A percentile compares a stretch with the other conserved stretches of the same genome.
These are phyloP conservation scores for Cotesia vestalis DNA, from an alignment of 1,140 invertebrate genomes.

Conservation along the genomic window DNA sequence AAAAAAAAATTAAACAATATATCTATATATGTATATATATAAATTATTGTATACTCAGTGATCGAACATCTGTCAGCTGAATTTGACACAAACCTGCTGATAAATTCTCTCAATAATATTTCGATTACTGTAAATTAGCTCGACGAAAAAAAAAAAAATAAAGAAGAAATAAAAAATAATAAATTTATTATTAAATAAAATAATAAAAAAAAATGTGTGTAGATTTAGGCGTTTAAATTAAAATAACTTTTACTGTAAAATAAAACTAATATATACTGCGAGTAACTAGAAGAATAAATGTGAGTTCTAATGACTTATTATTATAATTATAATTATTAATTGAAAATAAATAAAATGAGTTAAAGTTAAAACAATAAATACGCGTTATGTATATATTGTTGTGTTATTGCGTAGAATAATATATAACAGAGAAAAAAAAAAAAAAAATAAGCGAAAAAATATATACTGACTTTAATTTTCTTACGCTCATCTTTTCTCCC, in stretches of 20 bases:
- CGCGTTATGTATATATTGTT: conserved; percentile 29
- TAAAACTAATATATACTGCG: no score
- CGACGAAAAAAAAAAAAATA: no score
- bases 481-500: neutral
- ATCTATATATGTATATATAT: conserved; percentile 28
- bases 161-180: neutral
- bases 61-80: conserved; percentile 4
- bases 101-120: conserved; percentile 1
- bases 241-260: no score
- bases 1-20: conserved; percentile 21
- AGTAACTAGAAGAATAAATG: no score
- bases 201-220: neutral
- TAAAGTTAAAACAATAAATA: no score
- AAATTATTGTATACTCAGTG: conserved; percentile 25
- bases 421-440: conserved; percentile 9
- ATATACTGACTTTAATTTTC: neutral
- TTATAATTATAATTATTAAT: no score
- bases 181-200: neutral
- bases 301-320: no score
- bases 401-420: conserved; percentile 28
- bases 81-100: neutral
- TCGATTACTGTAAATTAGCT: conserved; percentile 10
- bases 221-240: no score
- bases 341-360: no score
- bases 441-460: conserved; percentile 1